Base-by-base conservation (phyloP, 2,113 vertebrate genomes). In the Pomatostomus ruficeps region DNA sequence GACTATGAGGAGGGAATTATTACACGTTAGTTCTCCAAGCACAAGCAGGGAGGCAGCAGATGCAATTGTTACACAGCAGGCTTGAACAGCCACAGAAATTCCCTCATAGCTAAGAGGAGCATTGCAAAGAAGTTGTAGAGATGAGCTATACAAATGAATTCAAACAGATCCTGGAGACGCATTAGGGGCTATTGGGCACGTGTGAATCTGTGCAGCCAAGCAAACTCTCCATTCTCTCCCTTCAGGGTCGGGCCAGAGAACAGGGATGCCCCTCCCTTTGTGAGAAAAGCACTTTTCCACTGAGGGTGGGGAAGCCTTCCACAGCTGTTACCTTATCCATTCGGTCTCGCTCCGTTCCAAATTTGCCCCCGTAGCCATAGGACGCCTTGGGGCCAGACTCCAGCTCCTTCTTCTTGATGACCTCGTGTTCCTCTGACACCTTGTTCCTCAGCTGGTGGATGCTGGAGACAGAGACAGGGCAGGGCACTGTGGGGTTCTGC, bases 311-410 rank as follows among this genome's bases (percentile, higher is more conserved):
- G n/a, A 83, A 76, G 14, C 13, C n/a, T 46, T 36, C 42, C 40
- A 23, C 38, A 48, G 17, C 22, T 14, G 28, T 91, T 67, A 98
- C 98, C 98, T 99, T 99, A 95, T 99, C 99, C 99, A 99, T 99
- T 35, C 99, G 97, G 94, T 99, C 99, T 36, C 43, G 98, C 97
- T 99, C 98, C 45, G 99, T 99, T 12, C 99, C 99, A 79, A 99
- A 99, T 91, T 98, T 99, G 14, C 99, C 99, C 58, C 99, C 99
- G 0, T 99, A 99, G 35, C 99, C 99, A 11, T 99, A 99, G 2
- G 99, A 99, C 0, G 99, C 99, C 95, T 99, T 99, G 70, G 99
- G 99, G 11, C 97, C 98, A 6, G 93, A 36, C 31, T 98, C 98
- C 97, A 98, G 65, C 42, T 99, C 99, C 83, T 98, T 99, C 97